phyloP scores from a whole-genome alignment of 2,888 invertebrate genomes.

The Carpatolechia fugitivella region DNA sequence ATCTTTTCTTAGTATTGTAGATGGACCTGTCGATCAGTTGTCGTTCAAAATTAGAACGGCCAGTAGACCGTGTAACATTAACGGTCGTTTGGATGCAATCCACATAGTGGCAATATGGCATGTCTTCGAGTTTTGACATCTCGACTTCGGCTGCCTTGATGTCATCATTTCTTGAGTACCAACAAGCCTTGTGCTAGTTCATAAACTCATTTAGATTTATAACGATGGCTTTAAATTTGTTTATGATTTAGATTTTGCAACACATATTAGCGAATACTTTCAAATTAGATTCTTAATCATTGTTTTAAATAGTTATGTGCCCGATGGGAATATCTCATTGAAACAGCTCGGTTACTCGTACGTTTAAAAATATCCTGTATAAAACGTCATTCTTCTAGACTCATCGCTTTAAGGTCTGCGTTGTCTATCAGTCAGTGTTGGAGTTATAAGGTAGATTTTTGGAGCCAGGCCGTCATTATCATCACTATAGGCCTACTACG shows the following conservation, averaged over 20 bases:
- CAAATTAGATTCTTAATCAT: too few relatives aligned
- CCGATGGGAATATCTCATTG: too few relatives aligned
- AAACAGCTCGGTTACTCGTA: too few relatives aligned
- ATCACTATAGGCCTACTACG: too few relatives aligned
- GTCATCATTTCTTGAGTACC: neutral
- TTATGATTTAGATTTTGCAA: neutral
- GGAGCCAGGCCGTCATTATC: too few relatives aligned
- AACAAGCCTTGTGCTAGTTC: neutral
- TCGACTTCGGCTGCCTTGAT: neutral
- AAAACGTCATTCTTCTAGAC: too few relatives aligned
- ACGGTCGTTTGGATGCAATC: conserved; percentile 7
- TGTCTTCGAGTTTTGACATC: conserved; percentile 11
- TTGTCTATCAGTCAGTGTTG: too few relatives aligned
- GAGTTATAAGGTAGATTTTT: too few relatives aligned
- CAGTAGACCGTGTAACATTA: conserved; percentile 11
- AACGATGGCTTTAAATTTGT: neutral
- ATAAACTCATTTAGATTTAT: neutral
- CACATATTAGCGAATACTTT: too few relatives aligned
- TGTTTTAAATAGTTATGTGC: too few relatives aligned
- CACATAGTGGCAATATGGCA: conserved; percentile 3
- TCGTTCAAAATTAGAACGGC: conserved; percentile 7
- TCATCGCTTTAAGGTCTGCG: too few relatives aligned
- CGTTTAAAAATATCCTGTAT: too few relatives aligned
- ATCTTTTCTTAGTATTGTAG: neutral
- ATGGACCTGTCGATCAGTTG: conserved; percentile 9